These are phyloP conservation scores for Ichneumoninae sp. DNA, from an alignment of 2,888 invertebrate species.

Conservation along the genomic window DNA sequence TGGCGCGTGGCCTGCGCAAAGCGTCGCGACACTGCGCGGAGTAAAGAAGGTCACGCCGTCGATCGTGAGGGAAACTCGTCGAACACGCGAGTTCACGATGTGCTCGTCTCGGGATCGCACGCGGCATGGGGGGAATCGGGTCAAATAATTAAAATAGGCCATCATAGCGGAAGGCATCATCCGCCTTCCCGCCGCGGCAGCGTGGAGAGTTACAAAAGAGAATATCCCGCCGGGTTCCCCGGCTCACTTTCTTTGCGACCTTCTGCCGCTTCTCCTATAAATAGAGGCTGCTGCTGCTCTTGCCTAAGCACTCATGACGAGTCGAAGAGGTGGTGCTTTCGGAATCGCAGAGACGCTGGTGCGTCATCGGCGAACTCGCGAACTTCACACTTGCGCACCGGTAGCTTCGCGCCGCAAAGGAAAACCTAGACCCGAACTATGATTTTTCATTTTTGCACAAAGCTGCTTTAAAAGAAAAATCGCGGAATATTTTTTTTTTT, in stretches of 20 bases:
- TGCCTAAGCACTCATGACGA: constrained; percentile 12
- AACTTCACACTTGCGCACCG: background rate
- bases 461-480: background rate
- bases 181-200: constrained; percentile 8
- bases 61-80: constrained; percentile 6
- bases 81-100: background rate
- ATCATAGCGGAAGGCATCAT: constrained; percentile 16
- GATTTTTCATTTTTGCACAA: background rate
- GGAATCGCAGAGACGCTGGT: background rate
- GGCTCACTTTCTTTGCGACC: constrained; percentile 79
- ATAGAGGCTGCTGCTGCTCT: constrained; percentile 31
- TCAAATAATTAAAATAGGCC: constrained; percentile 36
- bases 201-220: constrained; percentile 27
- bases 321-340: constrained; percentile 12
- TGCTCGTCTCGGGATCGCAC: background rate
- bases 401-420: background rate
- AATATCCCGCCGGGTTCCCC: constrained; percentile 70
- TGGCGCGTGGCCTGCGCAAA: background rate
- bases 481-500: too few species aligned
- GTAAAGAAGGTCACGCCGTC: constrained; percentile 1
- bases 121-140: constrained; percentile 6
- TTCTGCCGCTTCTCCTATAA: constrained; percentile 70
- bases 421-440: background rate
- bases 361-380: constrained; percentile 7
- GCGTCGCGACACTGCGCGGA: constrained; percentile 5